Evolutionary conservation across 2,888 invertebrate genomes (phyloP).

Genomic region (Caenorhabditis sp.): DNA sequence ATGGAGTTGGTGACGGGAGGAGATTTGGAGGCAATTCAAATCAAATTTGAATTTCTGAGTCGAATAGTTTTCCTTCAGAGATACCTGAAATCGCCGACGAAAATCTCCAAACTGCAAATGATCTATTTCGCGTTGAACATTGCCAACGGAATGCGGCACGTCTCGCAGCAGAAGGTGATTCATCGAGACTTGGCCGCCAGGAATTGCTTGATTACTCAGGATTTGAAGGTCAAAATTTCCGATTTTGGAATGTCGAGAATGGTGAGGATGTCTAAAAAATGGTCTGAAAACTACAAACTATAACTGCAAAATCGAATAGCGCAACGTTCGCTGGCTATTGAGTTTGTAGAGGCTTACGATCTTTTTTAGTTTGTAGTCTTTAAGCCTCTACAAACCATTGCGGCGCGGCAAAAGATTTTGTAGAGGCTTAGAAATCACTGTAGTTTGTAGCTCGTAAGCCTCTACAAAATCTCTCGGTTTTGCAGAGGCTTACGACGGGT

Average conservation of each 20-base stretch:
- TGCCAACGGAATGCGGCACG: slow-evolving; percentile 32
- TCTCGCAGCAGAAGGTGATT: slow-evolving; percentile 16
- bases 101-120: slow-evolving; percentile 26
- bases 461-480: no score
- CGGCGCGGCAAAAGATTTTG: no score
- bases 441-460: slow-evolving; percentile 2
- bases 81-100: slow-evolving; percentile 9
- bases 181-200: slow-evolving; percentile 49
- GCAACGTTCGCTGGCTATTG: no score
- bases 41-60: no score
- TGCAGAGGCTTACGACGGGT: no score
- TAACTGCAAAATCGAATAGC: background rate
- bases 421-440: background rate
- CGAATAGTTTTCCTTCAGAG: slow-evolving; percentile 12
- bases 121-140: slow-evolving; percentile 31
- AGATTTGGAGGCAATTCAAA: slow-evolving; percentile 33
- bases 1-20: slow-evolving; percentile 39
- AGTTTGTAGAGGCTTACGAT: no score
- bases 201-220: slow-evolving; percentile 25
- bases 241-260: slow-evolving; percentile 42
- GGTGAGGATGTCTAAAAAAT: background rate
- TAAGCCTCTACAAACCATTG: no score
- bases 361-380: no score
- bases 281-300: background rate
- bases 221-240: slow-evolving; percentile 35